Base-by-base conservation (phyloP, 1,140 invertebrate species). In the roundworm (Caenorhabditis elegans) region DNA sequence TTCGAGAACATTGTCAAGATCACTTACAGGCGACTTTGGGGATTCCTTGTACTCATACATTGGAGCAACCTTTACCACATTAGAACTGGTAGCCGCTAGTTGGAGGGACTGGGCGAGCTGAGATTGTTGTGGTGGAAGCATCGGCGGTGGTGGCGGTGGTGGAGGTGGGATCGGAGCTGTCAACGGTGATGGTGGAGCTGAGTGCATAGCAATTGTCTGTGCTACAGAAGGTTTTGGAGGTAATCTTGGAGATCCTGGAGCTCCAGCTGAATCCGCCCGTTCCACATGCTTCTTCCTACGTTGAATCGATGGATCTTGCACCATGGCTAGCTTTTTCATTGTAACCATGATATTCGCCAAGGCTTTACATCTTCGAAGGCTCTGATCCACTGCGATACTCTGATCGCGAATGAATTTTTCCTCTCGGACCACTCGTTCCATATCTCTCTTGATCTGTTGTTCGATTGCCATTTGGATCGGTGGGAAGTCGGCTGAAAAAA, bases 281-380 rank as follows among this genome's bases (percentile, higher is more conserved):
- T 39, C 43, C 15, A 47, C 43, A 34, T 46, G 26, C 24, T 84
- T 83, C 36, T 82, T 81, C 26, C 28, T 70, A 17, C 48, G 28
- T n/a, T 83, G 84, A 19, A 86, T 79, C n/a, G 86, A 65, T 26
- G 86, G 87, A 76, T 88, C 87, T 51, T 88, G 87, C 13, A 88
- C 86, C 85, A 89, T 86, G 10, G 88, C 88, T 26, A 89, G 55
- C 48, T 90, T 89, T 76, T 90, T 89, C 88, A 89, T 89, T 34
- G 88, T 89, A 15, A 87, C 88, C 85, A 88, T 82, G 26, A 88
- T 87, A 53, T 88, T 88, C 3, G 87, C 87, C 5, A 88, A 48
- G 26, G 85, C 86, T 79, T 88, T 88, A 80, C 87, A 88, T 22
- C 80, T 26, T 31, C 87, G 75, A 24, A 88, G 78, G 46, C 83